Evolutionary conservation across 92 coral and sea anemone species (phyloP).

Genomic region (Montipora capitata): DNA sequence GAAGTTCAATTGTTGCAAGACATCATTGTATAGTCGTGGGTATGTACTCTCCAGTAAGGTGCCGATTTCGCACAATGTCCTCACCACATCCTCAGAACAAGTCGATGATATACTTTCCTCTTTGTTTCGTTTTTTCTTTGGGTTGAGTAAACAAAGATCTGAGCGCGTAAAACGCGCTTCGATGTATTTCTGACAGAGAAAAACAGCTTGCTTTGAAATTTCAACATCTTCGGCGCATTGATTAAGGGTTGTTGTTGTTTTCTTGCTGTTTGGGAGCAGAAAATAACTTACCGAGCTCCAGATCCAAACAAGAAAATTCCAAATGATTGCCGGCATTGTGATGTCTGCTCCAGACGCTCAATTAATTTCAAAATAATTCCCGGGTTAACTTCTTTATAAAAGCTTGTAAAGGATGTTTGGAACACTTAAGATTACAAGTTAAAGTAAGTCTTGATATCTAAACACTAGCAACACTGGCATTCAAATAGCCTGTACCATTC

Average conservation of each 20-base stretch:
- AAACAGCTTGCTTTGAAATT: slow-evolving; percentile 80
- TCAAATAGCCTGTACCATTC: too few relatives aligned
- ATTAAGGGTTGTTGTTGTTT: not conserved
- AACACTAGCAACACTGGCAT: too few relatives aligned
- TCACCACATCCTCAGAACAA: slow-evolving; percentile 76
- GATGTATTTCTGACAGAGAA: slow-evolving; percentile 84
- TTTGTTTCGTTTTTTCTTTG: slow-evolving; percentile 19
- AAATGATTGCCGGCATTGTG: slow-evolving; percentile 15
- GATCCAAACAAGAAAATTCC: slow-evolving; percentile 14
- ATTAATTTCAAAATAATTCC: not conserved
- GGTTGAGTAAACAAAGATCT: slow-evolving; percentile 53
- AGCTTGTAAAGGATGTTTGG: not conserved
- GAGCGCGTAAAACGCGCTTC: slow-evolving; percentile 75
- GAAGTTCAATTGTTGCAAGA: slow-evolving; percentile 88
- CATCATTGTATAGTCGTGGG: slow-evolving; percentile 84
- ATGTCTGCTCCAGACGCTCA: not conserved
- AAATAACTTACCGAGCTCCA: not conserved
- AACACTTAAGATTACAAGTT: not conserved
- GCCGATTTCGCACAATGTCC: slow-evolving; percentile 80
- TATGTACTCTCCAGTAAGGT: slow-evolving; percentile 81
- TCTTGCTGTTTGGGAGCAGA: not conserved
- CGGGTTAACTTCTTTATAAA: not conserved
- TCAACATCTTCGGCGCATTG: slow-evolving; percentile 57
- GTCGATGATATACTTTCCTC: not conserved
- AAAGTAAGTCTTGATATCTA: not conserved